Evolutionary conservation across 2,888 invertebrate genomes (phyloP), one percentile per base, ranked within the genome.

Genomic region (Drosophila mercatorum): DNA sequence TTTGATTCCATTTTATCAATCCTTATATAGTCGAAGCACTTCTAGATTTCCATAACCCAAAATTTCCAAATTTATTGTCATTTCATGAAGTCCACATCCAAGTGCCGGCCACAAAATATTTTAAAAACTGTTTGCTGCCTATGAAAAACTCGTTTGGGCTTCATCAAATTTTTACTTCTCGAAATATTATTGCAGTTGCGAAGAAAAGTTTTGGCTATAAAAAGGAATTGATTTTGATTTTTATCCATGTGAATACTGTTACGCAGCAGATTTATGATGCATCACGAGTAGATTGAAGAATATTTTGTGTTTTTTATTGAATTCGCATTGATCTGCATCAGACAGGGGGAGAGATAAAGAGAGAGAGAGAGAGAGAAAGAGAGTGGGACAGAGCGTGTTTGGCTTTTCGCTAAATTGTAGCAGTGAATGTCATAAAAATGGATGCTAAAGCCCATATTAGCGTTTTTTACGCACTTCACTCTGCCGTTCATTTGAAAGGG

Each of bases 361-460:
- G 22, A 70, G 55, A 28, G 36, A n/a, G n/a, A 49, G n/a, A 5
- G 47, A n/a, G 0, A 2, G n/a, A 5, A 26, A 26, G 22, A 70
- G 55, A 28, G 36, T 74, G 72, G 65, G 49, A 7, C 31, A 5
- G 57, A 34, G 51, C 7, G 12, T 66, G 62, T 57, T 69, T 51
- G 36, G 72, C 60, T 61, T 71, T 72, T 56, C 47, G 79, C 73
- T 72, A 84, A 84, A 84, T 81, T 84, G 84, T 80, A 58, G 67
- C 75, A 74, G 78, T 76, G 65, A 84, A 76, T 80, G 87, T 82
- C 87, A 78, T 85, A 87, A 87, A 84, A 75, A 67, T 58, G 59
- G 61, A 68, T 79, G 76, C 72, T 68, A 78, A 85, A 86, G 68
- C 70, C 56, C 65, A 76, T 84, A 87, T 87, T 84, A 87, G 84